A percentile compares a stretch with the other conserved stretches of the same genome.
These are phyloP conservation scores for Rhinogobius similis DNA, from an alignment of 2,113 vertebrate species.

Conservation along the genomic window DNA sequence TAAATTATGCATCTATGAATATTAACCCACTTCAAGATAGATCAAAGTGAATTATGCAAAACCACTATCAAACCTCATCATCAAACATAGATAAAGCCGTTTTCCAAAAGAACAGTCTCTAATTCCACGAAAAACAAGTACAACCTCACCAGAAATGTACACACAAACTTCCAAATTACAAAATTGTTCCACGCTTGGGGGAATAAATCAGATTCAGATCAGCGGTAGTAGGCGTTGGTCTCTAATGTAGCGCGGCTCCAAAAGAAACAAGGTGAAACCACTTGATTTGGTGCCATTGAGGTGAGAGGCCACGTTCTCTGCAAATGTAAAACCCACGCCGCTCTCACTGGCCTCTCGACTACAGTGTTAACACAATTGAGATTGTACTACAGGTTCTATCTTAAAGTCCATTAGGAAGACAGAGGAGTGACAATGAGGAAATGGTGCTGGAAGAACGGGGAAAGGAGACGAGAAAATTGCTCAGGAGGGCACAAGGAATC, in stretches of 20 bases:
- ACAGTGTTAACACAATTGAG: constrained; percentile 9
- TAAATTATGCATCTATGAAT: constrained; percentile 1
- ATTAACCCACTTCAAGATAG: neutral
- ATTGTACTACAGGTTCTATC: constrained; percentile 17
- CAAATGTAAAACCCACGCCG: constrained; percentile 36
- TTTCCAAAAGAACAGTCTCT: neutral
- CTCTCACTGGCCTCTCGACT: constrained; percentile 15
- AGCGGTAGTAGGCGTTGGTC: constrained; percentile 5
- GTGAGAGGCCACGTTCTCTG: constrained; percentile 34
- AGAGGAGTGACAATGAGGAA: constrained; percentile 24
- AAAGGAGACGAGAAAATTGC: constrained; percentile 24
- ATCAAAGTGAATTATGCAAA: constrained; percentile 54
- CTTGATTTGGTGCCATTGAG: constrained; percentile 34
- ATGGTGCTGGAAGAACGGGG: constrained; percentile 3
- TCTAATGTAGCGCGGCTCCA: constrained; percentile 13
- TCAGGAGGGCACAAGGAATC: constrained; percentile 33
- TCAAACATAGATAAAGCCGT: neutral
- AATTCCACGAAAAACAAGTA: neutral
- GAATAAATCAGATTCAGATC: constrained; percentile 7
- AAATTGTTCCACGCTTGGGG: neutral
- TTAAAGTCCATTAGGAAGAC: constrained; percentile 40
- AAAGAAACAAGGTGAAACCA: constrained; percentile 47
- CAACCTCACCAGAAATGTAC: neutral
- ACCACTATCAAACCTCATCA: constrained; percentile 46
- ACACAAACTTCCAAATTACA: neutral